Conservation (phyloP, 2,113 vertebrate genomes). For the Nesoenas mayeri region DNA sequence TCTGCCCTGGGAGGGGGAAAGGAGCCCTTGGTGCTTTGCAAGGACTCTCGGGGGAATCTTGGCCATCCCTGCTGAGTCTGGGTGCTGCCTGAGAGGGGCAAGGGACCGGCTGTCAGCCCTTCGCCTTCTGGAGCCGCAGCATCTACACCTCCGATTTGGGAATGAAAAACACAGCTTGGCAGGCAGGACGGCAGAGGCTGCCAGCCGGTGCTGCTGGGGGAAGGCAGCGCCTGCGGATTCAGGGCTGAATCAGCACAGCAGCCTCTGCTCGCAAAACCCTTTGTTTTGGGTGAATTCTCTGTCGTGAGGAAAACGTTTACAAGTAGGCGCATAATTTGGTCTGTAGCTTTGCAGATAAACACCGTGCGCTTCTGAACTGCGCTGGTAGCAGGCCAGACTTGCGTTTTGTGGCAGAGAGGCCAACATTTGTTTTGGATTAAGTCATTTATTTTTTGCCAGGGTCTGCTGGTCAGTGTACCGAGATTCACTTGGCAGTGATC, state of each 20-base stretch:
- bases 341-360: background rate
- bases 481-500: background rate
- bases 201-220: rapidly evolving
- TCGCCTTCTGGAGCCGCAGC: background rate
- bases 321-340: background rate
- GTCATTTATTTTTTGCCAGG: background rate
- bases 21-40: rapidly evolving
- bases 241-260: background rate
- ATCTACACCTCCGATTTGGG: background rate
- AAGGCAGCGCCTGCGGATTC: background rate
- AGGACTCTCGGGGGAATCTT: background rate
- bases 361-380: background rate
- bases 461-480: background rate
- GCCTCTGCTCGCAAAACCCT: background rate
- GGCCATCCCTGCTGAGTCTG: background rate
- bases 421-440: background rate
- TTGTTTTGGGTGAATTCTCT: background rate
- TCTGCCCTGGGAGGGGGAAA: background rate
- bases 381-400: background rate
- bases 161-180: background rate
- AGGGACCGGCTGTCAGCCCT: background rate
- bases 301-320: background rate
- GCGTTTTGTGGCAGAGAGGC: background rate
- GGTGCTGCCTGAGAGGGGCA: rapidly evolving
- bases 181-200: rapidly evolving